Evolutionary conservation across 2,888 invertebrate species (phyloP), one percentile per base, ranked within the genome.

Genomic region (Drosophila silvestris): DNA sequence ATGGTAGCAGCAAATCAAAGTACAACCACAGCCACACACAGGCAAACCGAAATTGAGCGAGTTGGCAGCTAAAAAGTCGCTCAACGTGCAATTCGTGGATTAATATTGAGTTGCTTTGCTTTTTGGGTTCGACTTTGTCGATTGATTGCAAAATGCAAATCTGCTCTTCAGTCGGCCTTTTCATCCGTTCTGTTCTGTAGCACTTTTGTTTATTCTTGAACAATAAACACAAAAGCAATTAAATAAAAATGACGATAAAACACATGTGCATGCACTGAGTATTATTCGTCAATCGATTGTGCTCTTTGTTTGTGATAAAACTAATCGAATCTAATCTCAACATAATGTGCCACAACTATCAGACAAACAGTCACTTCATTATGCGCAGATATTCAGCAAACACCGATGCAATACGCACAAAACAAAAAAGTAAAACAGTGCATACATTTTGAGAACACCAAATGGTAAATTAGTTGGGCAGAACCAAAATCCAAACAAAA

Each of bases 91-190:
- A 71, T 80, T 74, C 73, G 57, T 72, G 57, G 57, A 52, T 32
- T 52, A n/a, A 47, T 39, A 63, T 74, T 62, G 52, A 68, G 57
- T 63, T 79, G 62, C 65, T 68, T 63, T 32, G 77, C 65, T 67
- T 62, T 66, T 65, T 71, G 47, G 39, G 68, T 67, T 68, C 56
- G 58, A 44, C 50, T 30, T 57, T 53, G 44, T 69, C 70, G 70
- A 72, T 73, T 78, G 76, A 85, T 74, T 85, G 86, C 65, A 66
- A 70, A 70, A 61, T 52, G 50, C 58, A 58, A 22, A 41, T 32
- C 22, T 10, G 12, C 33, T n/a, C 28, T 7, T 50, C 28, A 30
- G 22, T 10, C 22, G 19, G 10, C 12, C 1, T 19, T 41, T 19
- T 16, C 33, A 22, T 10, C 3, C 33, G 4, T 10, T 1, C 14